Evolutionary conservation across 2,113 vertebrate genomes (phyloP), one percentile per base, ranked within the genome.

Genomic region (Numida meleagris): DNA sequence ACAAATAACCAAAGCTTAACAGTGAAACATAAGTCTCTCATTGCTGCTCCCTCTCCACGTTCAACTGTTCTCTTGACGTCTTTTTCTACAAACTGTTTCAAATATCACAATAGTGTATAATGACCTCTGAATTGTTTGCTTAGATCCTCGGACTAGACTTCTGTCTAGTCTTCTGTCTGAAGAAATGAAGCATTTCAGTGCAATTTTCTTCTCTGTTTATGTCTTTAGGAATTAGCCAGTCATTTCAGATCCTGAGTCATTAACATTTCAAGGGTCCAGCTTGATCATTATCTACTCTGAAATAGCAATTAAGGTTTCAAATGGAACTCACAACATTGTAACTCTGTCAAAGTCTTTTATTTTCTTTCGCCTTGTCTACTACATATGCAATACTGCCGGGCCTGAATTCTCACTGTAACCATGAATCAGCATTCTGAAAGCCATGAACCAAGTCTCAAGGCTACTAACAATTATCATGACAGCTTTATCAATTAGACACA

Each of bases 1-100:
- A 29, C 0, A 0, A 74, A 36, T 38, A 61, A n/a, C 15, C 25
- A 42, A 63, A 67, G 46, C 5, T 16, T 0, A 53, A 21, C 0
- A 58, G 45, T 9, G 63, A 66, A 87, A 57, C 9, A 25, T 1
- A 34, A 71, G 9, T 15, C 27, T 59, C 45, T 27, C 27, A 13
- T 45, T 73, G 16, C 14, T 70, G 72, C 27, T 68, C 11, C 13
- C 31, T 24, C 50, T 55, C 14, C 8, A 3, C 4, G 15, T 87
- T 38, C 14, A 36, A 50, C 33, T 43, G 34, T 5, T 34, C 8
- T 71, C 6, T 4, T 0, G 1, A 70, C 31, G 65, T 58, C 1
- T 74, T 65, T 59, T 65, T 40, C 36, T 50, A 45, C 3, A 19
- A 36, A 12, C 51, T 14, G 15, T 77, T 58, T 65, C 76, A 53